A percentile compares a stretch with the other conserved stretches of the same genome.
phyloP scores from a whole-genome alignment of 1,140 invertebrate species.

The roundworm (Caenorhabditis elegans) region WBcel235 BX284603.4:5884501-5885000 shows the following conservation, averaged over 20 bases:
- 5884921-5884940: slow-evolving; percentile 60
- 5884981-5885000: slow-evolving; percentile 63
- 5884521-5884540: slow-evolving; percentile 16
- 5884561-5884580: slow-evolving; percentile 47
- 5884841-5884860: not conserved
- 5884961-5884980: slow-evolving; percentile 64
- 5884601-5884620: not conserved
- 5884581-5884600: not conserved
- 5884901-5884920: slow-evolving; percentile 57
- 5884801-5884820: not conserved
- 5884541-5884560: slow-evolving; percentile 56
- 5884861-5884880: slow-evolving; percentile 57
- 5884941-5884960: slow-evolving; percentile 65
- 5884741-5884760: too few relatives aligned
- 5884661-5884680: slow-evolving; percentile 55
- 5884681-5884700: slow-evolving; percentile 56
- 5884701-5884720: slow-evolving; percentile 53
- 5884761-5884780: too few relatives aligned
- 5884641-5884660: slow-evolving; percentile 51
- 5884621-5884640: slow-evolving; percentile 58
- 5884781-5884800: too few relatives aligned
- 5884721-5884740: not conserved
- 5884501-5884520: not conserved
- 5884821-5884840: slow-evolving; percentile 1
- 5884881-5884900: slow-evolving; percentile 51